Base-by-base conservation (phyloP, 2,888 invertebrate genomes). In the Labia minor region DNA sequence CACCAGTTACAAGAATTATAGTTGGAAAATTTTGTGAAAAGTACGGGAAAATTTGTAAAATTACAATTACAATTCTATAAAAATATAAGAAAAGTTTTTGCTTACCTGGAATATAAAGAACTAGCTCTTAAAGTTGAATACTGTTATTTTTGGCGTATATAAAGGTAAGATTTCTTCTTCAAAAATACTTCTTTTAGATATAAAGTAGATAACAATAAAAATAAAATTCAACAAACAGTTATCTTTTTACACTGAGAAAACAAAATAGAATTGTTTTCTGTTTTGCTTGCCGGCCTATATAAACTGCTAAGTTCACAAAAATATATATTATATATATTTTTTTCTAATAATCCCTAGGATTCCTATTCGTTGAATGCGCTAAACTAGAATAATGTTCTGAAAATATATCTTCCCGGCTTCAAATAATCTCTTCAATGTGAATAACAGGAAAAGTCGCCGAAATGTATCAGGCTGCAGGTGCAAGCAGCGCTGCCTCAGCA, bases 401-500 rank as follows among this genome's bases (percentile, higher is more conserved):
- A 49, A 49, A 49, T 49, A 49, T 49, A 49, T 49, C 26, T 3
- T 6, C 26, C 26, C 26, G 26, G 26, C 26, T 26, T 26, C 26
- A 26, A 8, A 8, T 26, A 18, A 61, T 18, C 61, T 18, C 18
- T 18, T 61, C 4, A 61, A 61, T 6, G 2, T 16, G 19, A 61
- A 61, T 10, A 19, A 61, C 18, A 61, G 18, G 61, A 61, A 61
- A 61, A 61, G 19, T 6, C 19, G 19, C 18, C 19, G 62, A 18
- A 62, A 62, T 62, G 62, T 11, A 62, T 20, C 37, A 21, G 18
- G 21, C 61, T 37, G 71, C 74, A 75, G 70, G 74, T 74, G 72
- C 63, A 16, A 4, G 18, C 18, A 19, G 74, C 73, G 71, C 74
- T 76, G 72, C 77, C 75, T 74, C 77, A 78, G 81, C 93, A 94